phyloP scores from a whole-genome alignment of 1,140 invertebrate species.

The Oppia nitens region DNA sequence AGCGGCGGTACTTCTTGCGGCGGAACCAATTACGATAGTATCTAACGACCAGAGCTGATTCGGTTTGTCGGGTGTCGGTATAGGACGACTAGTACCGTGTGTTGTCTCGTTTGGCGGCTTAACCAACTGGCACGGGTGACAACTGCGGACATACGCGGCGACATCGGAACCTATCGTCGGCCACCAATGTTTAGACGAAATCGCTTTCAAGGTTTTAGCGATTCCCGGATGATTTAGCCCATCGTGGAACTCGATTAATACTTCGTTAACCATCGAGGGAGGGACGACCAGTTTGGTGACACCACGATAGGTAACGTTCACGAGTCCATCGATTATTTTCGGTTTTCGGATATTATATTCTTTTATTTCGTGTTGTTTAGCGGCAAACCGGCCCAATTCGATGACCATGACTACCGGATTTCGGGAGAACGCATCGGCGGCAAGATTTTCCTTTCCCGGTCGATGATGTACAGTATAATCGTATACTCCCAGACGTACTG shows the following conservation, averaged over 20 bases:
- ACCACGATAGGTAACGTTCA: not conserved
- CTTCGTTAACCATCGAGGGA: not conserved
- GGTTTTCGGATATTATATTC: no score
- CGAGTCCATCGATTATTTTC: not conserved
- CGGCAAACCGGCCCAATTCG: no score
- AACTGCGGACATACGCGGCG: not conserved
- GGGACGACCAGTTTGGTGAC: not conserved
- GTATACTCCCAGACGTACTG: not conserved
- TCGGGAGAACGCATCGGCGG: not conserved
- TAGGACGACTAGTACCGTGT: not conserved
- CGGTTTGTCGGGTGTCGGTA: not conserved
- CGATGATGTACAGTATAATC: not conserved
- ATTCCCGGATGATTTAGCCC: not conserved
- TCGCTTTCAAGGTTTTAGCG: not conserved
- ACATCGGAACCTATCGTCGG: not conserved
- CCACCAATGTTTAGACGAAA: not conserved
- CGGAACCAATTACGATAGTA: constrained; percentile 2
- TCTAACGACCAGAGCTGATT: not conserved
- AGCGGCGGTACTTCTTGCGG: not conserved
- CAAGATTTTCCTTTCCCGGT: not conserved
- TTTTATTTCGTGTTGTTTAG: no score
- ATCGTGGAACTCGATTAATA: not conserved
- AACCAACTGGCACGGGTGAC: constrained; percentile 5
- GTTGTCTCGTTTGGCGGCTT: not conserved
- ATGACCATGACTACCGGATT: not conserved